Evolutionary conservation across 1,140 invertebrate genomes (phyloP), one percentile per base, ranked within the genome.

Genomic region (Hycleus cichorii): DNA sequence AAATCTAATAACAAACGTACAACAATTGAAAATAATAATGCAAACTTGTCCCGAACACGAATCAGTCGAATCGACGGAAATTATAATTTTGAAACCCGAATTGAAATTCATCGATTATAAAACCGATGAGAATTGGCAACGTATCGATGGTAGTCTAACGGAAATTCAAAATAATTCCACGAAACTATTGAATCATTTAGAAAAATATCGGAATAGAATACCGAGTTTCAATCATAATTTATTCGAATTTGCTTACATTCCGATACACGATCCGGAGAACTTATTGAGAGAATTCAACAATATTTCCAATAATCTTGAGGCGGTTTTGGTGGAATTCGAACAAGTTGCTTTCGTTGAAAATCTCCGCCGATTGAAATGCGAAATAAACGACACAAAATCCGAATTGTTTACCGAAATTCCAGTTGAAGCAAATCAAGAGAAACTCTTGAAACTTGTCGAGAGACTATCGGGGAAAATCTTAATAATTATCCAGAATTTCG

Each of bases 401-500:
- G 24, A 63, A 38, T 24, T 54, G 32, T 11, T 47, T 3, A 53
- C 49, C n/a, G 51, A 5, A 53, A n/a, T 39, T 26, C 42, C 58
- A 58, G 50, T 47, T 73, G 38, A 63, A 67, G 11, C 64, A 59
- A 51, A 67, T 71, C 47, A 64, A 10, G 39, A 67, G 39, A 52
- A 68, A 44, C 75, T 32, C 2, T 25, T 45, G 10, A 63, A 59
- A 10, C 65, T 77, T 62, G 65, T 83, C 3, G 79, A 86, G 68
- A 75, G 78, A 57, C 71, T 86, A 47, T 68, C 83, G 1, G 80
- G 82, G 48, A 77, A 73, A 39, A 77, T 87, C 64, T 72, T 89
- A 1, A 58, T 87, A 5, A 73, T 79, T 0, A 78, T 90, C 54
- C 86, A 90, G 69, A 82, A 83, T 46, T 74, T 88, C 40, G 86